Evolutionary conservation across 2,888 invertebrate species (phyloP).

Genomic region (Tetragnatha montana): DNA sequence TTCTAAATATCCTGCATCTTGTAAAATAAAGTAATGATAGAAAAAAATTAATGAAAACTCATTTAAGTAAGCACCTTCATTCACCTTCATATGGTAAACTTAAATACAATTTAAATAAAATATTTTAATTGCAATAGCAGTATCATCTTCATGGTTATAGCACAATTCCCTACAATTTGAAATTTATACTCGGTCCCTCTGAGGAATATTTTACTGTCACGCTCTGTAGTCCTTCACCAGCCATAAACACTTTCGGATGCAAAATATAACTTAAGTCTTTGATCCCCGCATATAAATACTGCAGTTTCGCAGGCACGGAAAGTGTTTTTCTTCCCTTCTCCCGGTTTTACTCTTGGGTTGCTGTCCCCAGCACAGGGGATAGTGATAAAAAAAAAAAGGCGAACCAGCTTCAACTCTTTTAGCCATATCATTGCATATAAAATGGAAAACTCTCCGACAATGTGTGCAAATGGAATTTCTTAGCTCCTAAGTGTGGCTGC

Average conservation of each 20-base stretch:
- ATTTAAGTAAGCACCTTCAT: too few relatives aligned
- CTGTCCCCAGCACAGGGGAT: background rate
- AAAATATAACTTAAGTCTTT: conserved; percentile 9
- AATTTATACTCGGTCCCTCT: background rate
- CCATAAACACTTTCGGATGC: conserved; percentile 13
- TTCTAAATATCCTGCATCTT: too few relatives aligned
- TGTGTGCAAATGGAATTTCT: conserved; percentile 25
- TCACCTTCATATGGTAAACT: too few relatives aligned
- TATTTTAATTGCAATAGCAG: too few relatives aligned
- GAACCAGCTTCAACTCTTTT: background rate
- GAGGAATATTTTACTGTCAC: background rate
- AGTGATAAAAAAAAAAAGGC: background rate
- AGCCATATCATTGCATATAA: conserved; percentile 5
- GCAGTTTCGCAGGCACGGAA: background rate
- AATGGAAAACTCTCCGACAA: conserved; percentile 4
- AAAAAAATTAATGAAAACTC: too few relatives aligned
- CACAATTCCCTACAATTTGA: too few relatives aligned
- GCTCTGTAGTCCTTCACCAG: background rate
- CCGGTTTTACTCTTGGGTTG: background rate
- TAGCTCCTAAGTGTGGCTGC: background rate
- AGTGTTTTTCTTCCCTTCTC: conserved; percentile 2
- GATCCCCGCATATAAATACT: background rate
- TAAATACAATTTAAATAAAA: too few relatives aligned
- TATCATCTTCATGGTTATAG: too few relatives aligned
- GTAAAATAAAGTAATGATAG: too few relatives aligned